Conservation (phyloP, 2,113 vertebrate species). For the Mastomys coucha region DNA sequence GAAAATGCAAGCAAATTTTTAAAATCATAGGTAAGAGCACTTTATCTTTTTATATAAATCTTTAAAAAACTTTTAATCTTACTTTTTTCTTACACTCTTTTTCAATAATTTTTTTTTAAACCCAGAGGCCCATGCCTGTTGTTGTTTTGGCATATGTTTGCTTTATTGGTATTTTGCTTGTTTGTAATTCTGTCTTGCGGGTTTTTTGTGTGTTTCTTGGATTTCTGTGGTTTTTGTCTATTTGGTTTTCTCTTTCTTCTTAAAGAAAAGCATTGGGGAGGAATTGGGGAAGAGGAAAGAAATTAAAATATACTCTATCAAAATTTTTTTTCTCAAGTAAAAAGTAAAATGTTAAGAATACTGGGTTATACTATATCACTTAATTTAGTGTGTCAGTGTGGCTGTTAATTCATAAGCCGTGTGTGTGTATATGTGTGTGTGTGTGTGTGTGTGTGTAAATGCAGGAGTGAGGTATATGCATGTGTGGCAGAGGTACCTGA, state of each 20-base stretch:
- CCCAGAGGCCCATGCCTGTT: background rate
- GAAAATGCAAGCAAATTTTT: background rate
- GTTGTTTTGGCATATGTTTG: background rate
- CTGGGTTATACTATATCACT: background rate
- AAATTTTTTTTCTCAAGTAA: background rate
- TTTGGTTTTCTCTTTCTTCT: background rate
- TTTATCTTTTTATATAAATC: background rate
- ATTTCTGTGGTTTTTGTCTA: background rate
- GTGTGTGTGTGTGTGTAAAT: background rate
- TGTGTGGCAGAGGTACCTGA: too few relatives aligned
- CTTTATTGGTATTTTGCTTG: background rate
- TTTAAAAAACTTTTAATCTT: background rate
- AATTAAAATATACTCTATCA: background rate
- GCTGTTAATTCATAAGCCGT: background rate
- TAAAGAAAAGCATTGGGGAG: background rate
- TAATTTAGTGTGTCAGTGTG: background rate
- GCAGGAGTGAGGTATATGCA: background rate
- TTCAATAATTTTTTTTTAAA: slow-evolving; percentile 40
- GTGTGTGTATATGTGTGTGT: background rate
- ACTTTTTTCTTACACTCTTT: background rate
- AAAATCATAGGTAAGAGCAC: background rate
- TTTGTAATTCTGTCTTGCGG: background rate
- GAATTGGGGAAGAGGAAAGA: background rate
- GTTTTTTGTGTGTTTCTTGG: background rate
- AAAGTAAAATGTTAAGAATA: background rate